Percentiles rank a stretch among this genome's conserved stretches.
These are phyloP conservation scores for Macrocentrus cingulum DNA, from an alignment of 1,140 invertebrate species.

Conservation along the genomic window DNA sequence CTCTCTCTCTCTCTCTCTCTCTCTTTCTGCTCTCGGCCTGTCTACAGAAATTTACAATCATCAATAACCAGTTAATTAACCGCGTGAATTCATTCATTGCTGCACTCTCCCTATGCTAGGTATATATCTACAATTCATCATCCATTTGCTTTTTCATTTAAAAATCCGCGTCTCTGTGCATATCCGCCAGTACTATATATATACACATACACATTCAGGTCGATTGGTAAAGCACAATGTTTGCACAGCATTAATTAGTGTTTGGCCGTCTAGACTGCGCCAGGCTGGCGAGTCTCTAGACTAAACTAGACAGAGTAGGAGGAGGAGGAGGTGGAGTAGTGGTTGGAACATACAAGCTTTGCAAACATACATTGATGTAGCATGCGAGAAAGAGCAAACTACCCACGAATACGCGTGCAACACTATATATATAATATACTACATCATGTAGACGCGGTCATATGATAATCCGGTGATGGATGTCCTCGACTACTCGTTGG, in stretches of 20 bases:
- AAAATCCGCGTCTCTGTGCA: no score
- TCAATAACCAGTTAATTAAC: no score
- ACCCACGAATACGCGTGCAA: no score
- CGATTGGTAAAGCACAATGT: conserved; percentile 34
- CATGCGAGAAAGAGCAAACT: conserved; percentile 15
- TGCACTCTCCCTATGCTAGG: no score
- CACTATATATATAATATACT: background rate
- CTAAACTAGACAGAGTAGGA: conserved; percentile 43
- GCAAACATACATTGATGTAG: conserved; percentile 4
- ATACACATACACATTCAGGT: background rate
- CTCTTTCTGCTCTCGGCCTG: no score
- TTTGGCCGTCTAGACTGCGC: conserved; percentile 45
- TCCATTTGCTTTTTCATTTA: no score
- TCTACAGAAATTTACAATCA: no score
- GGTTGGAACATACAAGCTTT: conserved; percentile 5
- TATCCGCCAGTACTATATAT: no score
- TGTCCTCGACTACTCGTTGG: conserved; percentile 32
- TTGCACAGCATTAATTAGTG: conserved; percentile 52
- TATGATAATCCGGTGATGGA: conserved; percentile 55
- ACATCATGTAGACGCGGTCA: conserved; percentile 23
- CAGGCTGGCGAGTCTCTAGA: conserved; percentile 29
- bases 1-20: no score
- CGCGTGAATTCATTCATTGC: no score
- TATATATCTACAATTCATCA: no score
- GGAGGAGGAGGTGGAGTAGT: conserved; percentile 3